Base-by-base conservation (phyloP, 2,113 vertebrate genomes). In the Alces alces region DNA sequence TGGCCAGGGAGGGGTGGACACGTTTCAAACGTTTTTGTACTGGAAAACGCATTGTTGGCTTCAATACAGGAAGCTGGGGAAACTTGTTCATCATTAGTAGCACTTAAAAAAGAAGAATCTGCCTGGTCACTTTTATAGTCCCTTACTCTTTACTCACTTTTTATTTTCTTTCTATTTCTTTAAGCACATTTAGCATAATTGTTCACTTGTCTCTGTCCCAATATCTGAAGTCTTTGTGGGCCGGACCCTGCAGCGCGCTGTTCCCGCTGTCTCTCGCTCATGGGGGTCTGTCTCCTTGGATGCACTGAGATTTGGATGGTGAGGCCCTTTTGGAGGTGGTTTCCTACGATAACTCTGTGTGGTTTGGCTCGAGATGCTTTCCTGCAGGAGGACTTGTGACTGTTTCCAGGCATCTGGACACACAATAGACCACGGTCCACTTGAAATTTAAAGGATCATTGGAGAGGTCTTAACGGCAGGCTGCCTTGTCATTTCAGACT, bases 151-250 rank as follows among this genome's bases (percentile, higher is more conserved):
- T 2, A 23, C 28, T 54, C 45, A 19, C 57, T 61, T 84, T 45
- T 87, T 8, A 12, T 58, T 66, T 33, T 28, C 11, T 54, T 93
- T 78, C 83, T 85, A n/a, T 64, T n/a, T 89, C 89, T 96, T 60
- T 82, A 60, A 86, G 55, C 45, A 30, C 45, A 47, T 52, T 52
- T 66, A 64, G 11, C 61, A 23, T n/a, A 23, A 54, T 39, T 27
- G 25, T 36, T 79, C 57, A 43, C n/a, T 36, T 1, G 3, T 87
- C n/a, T 33, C 0, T 45, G 50, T 89, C 36, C 36, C 21, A 6
- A 1, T 12, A 28, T 57, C n/a, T 25, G 52, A 57, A 17, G 60
- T 58, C 64, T 79, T 15, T 55, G 76, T n/a, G 16, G 85, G 3
- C 21, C 23, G 7, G 92, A 16, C 30, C 73, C 47, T 30, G 0